phyloP scores from a whole-genome alignment of 2,888 invertebrate genomes.

The Pocota personata region DNA sequence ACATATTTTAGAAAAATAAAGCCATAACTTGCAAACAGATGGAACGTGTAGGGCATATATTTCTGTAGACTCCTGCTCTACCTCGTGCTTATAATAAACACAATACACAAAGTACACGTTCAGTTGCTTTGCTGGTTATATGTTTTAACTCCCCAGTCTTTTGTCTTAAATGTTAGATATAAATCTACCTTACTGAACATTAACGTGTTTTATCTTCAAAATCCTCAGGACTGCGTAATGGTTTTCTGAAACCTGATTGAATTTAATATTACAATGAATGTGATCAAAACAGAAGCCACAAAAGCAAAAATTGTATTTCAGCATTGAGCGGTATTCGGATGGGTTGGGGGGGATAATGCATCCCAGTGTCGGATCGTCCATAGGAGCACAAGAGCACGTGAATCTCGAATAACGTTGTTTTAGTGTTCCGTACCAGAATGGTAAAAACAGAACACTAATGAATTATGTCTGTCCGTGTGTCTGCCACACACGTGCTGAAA shows the following conservation, averaged over 20 bases:
- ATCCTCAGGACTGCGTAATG: background rate
- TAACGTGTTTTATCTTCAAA: background rate
- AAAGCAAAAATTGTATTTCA: background rate
- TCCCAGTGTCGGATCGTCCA: too few relatives aligned
- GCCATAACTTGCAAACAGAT: background rate
- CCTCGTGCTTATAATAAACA: background rate
- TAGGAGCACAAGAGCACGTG: too few relatives aligned
- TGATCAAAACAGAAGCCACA: background rate
- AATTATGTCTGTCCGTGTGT: too few relatives aligned
- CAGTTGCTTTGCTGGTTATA: background rate
- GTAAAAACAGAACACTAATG: too few relatives aligned
- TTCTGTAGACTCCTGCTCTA: background rate
- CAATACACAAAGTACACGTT: background rate
- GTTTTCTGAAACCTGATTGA: background rate
- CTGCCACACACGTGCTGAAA: too few relatives aligned
- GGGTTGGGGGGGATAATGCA: too few relatives aligned
- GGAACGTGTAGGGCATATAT: background rate
- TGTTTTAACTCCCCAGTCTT: background rate
- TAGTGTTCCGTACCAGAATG: too few relatives aligned
- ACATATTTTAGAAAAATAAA: background rate
- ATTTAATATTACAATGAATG: background rate
- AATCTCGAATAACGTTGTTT: too few relatives aligned
- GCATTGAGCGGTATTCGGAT: background rate
- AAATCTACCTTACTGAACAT: background rate
- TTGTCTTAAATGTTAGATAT: background rate